Base-by-base conservation (phyloP, 2,113 vertebrate genomes). In the Rynchops niger region DNA sequence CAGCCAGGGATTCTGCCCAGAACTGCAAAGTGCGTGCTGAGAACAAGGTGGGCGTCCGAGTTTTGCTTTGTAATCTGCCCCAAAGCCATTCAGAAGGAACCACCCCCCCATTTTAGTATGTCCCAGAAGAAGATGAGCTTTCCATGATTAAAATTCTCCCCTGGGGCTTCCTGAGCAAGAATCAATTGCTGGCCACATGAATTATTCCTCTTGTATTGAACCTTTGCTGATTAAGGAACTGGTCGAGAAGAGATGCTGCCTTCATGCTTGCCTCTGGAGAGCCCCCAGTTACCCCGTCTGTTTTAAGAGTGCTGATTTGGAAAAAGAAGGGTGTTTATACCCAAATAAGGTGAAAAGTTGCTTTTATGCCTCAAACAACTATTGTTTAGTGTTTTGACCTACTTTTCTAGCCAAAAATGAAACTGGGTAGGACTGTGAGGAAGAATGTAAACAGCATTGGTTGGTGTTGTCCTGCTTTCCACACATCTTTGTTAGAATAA, bases 111-210 rank as follows among this genome's bases (percentile, higher is more conserved):
- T 15, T 76, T 49, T 65, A 45, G 45, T 2, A 1, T 50, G 22
- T 52, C 73, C 32, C 63, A 47, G 84, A 45, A 65, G 72, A 78
- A 82, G 32, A 52, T 79, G 83, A 91, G 86, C 58, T 55, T 80
- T 62, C 55, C n/a, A 5, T 42, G 50, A 63, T 91, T 95, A 86
- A 77, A 94, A 83, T 66, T 91, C 86, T 94, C 71, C 42, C 85
- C 34, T 2, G 34, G 47, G 91, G 55, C 50, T 82, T 77, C 50
- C 79, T 2, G 1, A 71, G 84, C 63, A 67, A 29, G 21, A 95
- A 95, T 94, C 89, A 90, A n/a, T 96, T 66, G 87, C 79, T 95
- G 62, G 42, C 79, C 82, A 73, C 62, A 52, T 95, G 36, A 94
- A 88, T 94, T 88, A 94, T 86, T 89, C 74, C 79, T 96, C 55